Percentiles rank a stretch among this genome's conserved stretches.
Evolutionary conservation across 2,797 vertebrate species (phyloP).

Genomic region (Gila robusta): DNA sequence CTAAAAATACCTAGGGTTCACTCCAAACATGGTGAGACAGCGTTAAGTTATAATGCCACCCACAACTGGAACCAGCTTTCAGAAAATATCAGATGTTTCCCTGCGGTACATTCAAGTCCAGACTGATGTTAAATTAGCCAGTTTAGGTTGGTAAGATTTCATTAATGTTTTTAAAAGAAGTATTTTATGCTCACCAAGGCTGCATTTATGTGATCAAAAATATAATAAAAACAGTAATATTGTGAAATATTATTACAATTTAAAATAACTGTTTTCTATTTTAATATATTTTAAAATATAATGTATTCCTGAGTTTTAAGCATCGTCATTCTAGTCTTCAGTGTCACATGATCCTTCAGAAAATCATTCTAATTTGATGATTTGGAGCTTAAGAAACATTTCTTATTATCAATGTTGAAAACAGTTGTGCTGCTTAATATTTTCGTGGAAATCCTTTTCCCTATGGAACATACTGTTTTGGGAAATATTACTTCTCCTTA

Average conservation of each 20-base stretch:
- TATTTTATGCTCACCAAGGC: not conserved
- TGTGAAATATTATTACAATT: not conserved
- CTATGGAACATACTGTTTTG: not conserved
- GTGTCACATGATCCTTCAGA: not conserved
- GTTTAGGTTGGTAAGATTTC: not conserved
- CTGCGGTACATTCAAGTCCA: not conserved
- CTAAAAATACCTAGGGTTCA: conserved; percentile 15
- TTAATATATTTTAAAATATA: not conserved
- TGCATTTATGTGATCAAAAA: conserved; percentile 1
- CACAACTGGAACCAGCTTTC: not conserved
- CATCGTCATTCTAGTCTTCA: not conserved
- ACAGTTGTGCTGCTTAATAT: not conserved
- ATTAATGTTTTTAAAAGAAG: not conserved
- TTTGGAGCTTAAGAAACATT: not conserved
- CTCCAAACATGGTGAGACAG: not conserved
- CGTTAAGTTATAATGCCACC: conserved; percentile 7
- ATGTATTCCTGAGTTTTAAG: not conserved
- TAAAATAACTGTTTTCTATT: not conserved
- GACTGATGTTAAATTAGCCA: not conserved
- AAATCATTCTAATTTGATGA: not conserved
- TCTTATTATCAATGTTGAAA: not conserved
- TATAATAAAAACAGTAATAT: not conserved
- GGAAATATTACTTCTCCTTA: not conserved
- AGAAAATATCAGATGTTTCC: conserved; percentile 1
- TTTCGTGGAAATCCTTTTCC: not conserved